A percentile compares a stretch with the other conserved stretches of the same genome.
Conservation (phyloP, 2,797 vertebrate species). For the Tragelaphus oryx region DNA sequence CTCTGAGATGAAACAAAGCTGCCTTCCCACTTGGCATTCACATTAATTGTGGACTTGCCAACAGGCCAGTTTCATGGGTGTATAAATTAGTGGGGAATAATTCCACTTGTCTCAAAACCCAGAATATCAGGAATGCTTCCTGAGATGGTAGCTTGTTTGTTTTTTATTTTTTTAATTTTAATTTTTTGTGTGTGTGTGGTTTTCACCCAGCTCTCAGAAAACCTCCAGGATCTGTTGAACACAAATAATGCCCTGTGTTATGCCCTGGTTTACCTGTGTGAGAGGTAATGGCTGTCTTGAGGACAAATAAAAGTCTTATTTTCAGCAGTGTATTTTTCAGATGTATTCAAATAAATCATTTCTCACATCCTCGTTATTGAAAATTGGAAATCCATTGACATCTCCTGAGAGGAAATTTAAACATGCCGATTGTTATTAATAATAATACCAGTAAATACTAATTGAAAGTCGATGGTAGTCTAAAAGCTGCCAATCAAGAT, state of each 20-base stretch:
- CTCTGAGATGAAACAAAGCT: constrained; percentile 85
- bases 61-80: constrained; percentile 80
- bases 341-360: constrained; percentile 30
- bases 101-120: constrained; percentile 82
- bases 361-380: constrained; percentile 43
- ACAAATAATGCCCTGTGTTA: neutral
- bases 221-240: constrained; percentile 67
- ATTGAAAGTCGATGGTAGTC: neutral
- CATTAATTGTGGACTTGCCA: constrained; percentile 86
- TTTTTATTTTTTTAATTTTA: constrained; percentile 54
- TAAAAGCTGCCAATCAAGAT: neutral
- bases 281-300: neutral
- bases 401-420: constrained; percentile 33
- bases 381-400: constrained; percentile 24
- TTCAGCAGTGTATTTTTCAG: constrained; percentile 11
- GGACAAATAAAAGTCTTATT: constrained; percentile 36
- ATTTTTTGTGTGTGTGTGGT: constrained; percentile 31
- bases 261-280: neutral
- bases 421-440: neutral
- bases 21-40: constrained; percentile 83
- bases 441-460: neutral
- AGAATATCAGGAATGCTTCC: constrained; percentile 78
- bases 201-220: constrained; percentile 75
- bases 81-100: constrained; percentile 84
- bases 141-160: constrained; percentile 71